These are phyloP conservation scores for Montipora foliosa DNA, from an alignment of 64 coral and sea anemone genomes.

Conservation along the genomic window DNA sequence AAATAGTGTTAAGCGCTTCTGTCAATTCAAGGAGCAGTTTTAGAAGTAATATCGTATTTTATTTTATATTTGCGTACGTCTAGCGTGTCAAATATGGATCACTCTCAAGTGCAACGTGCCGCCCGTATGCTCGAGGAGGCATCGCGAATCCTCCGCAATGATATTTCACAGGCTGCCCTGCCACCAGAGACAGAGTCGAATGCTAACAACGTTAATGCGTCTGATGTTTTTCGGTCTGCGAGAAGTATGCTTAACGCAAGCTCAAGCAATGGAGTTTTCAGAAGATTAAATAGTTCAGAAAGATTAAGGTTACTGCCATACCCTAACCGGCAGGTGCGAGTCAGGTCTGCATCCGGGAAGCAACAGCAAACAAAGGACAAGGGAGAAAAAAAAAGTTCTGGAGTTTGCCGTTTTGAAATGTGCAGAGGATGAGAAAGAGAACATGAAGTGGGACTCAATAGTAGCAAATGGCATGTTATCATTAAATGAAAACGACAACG, in stretches of 20 bases:
- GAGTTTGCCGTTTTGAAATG: constrained; percentile 46
- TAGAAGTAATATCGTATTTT: not conserved
- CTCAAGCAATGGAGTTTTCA: not conserved
- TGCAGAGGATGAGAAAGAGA: constrained; percentile 11
- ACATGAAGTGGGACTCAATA: constrained; percentile 58
- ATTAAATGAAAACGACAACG: constrained; percentile 32
- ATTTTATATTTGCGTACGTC: not conserved
- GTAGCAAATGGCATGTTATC: constrained; percentile 12
- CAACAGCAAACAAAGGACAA: not conserved
- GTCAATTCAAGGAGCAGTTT: not conserved
- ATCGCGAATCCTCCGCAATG: not conserved
- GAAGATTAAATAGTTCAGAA: constrained; percentile 21
- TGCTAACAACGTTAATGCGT: not conserved
- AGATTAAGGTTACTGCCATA: constrained; percentile 26
- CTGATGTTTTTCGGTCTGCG: not conserved
- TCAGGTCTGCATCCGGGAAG: not conserved
- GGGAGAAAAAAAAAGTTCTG: constrained; percentile 18
- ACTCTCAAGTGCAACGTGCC: not conserved
- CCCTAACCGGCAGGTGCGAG: not conserved
- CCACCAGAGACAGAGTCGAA: not conserved
- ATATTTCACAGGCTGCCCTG: not conserved
- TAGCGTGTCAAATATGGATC: constrained; percentile 2
- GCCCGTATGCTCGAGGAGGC: constrained; percentile 4
- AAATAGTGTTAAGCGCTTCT: not conserved
- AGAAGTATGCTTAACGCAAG: not conserved